A percentile compares a stretch with the other conserved stretches of the same genome.
Conservation (phyloP, 2,888 invertebrate genomes). For the Spicauda simplicius region DNA sequence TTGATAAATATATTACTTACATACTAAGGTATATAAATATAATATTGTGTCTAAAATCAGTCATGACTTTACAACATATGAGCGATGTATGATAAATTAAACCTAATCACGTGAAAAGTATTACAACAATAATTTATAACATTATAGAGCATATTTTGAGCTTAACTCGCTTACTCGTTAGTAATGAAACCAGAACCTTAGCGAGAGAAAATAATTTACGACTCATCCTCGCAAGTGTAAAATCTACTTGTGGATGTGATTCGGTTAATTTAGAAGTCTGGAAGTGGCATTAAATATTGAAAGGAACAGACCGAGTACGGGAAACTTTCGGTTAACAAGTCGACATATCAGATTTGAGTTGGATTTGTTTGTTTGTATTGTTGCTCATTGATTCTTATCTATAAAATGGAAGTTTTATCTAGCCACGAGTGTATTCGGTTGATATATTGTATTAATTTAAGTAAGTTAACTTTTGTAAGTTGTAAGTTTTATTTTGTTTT, state of each 20-base stretch:
- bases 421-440: background rate
- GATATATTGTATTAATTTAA: constrained; percentile 3
- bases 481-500: background rate
- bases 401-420: constrained; percentile 32
- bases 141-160: too few species aligned
- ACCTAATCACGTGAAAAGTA: too few species aligned
- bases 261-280: constrained; percentile 54
- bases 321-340: constrained; percentile 9
- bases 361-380: constrained; percentile 34
- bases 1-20: too few species aligned
- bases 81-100: too few species aligned
- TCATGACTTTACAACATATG: too few species aligned
- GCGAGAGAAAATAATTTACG: constrained; percentile 70
- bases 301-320: constrained; percentile 13
- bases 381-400: constrained; percentile 27
- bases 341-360: constrained; percentile 21
- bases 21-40: too few species aligned
- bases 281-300: constrained; percentile 32
- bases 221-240: constrained; percentile 51
- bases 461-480: background rate
- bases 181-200: background rate
- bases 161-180: too few species aligned
- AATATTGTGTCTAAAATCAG: too few species aligned
- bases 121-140: background rate
- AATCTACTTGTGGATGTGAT: constrained; percentile 41